phyloP scores from a whole-genome alignment of 2,113 vertebrate species.

The Eonycteris spelaea region DNA sequence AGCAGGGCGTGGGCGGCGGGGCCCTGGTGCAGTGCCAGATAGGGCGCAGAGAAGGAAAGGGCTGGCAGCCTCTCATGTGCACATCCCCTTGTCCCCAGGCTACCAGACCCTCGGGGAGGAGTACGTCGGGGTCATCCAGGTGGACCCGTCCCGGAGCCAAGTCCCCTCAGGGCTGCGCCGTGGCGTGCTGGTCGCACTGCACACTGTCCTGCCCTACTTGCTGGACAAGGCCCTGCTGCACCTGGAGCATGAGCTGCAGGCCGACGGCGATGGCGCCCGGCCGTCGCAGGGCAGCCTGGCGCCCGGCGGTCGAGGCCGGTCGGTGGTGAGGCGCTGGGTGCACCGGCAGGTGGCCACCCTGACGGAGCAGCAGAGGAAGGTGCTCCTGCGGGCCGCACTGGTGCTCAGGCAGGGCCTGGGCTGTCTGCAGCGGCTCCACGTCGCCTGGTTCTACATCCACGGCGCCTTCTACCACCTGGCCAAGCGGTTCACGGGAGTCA shows the following conservation, averaged over 20 bases:
- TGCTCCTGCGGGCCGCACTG: conserved; percentile 66
- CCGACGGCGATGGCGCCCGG: background rate
- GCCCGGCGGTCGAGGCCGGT: conserved; percentile 16
- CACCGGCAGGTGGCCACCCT: conserved; percentile 73
- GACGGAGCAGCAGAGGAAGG: conserved; percentile 85
- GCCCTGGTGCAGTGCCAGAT: too few species aligned
- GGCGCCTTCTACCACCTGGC: conserved; percentile 92
- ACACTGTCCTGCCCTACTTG: conserved; percentile 88
- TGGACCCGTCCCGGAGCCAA: conserved; percentile 84
- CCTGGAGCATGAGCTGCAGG: conserved; percentile 90
- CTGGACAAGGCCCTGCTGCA: conserved; percentile 89
- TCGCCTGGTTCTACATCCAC: conserved; percentile 91
- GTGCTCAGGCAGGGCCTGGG: conserved; percentile 83
- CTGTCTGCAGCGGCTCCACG: conserved; percentile 87
- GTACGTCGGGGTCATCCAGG: conserved; percentile 92
- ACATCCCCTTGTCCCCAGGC: conserved; percentile 77
- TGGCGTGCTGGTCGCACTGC: conserved; percentile 80
- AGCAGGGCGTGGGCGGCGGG: background rate
- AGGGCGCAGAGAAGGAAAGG: background rate
- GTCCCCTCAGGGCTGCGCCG: conserved; percentile 87
- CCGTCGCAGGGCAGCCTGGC: conserved; percentile 55
- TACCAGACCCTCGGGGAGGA: conserved; percentile 97
- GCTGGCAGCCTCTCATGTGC: background rate
- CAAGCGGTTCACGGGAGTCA: conserved; percentile 88
- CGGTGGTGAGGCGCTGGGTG: conserved; percentile 79